phyloP scores from a whole-genome alignment of 2,113 vertebrate species.

The Fulmarus glacialis region DNA sequence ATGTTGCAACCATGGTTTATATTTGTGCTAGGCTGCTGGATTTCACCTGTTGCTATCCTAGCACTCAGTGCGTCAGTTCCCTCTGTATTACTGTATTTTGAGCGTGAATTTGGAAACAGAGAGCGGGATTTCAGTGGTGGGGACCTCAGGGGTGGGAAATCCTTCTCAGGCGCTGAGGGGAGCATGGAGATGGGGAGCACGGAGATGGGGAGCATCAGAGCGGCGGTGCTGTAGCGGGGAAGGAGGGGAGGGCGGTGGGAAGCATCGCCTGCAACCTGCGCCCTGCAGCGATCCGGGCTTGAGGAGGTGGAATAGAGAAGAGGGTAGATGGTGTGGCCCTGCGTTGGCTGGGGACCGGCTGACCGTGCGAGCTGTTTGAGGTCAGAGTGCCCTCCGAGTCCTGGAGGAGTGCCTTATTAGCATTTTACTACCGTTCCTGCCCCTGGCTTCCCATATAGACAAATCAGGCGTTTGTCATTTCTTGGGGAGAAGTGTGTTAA shows the following conservation, averaged over 20 bases:
- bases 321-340: not conserved
- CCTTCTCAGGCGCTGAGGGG: not conserved
- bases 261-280: fast-evolving
- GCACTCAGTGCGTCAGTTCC: not conserved
- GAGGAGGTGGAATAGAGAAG: not conserved
- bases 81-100: not conserved
- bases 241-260: not conserved
- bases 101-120: not conserved
- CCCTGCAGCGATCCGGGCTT: not conserved
- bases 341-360: not conserved
- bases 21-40: not conserved
- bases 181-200: fast-evolving
- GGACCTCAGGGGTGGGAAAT: not conserved
- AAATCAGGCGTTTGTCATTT: fast-evolving
- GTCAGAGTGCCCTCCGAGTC: not conserved
- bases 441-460: not conserved
- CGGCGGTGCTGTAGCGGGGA: fast-evolving
- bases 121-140: not conserved
- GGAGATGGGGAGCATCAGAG: not conserved
- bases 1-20: fast-evolving
- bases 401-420: not conserved
- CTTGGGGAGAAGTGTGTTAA: not conserved
- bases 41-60: not conserved
- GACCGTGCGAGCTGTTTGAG: not conserved
- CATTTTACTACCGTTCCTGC: fast-evolving